phyloP scores from a whole-genome alignment of 2,113 vertebrate genomes.

The Willisornis vidua region DNA sequence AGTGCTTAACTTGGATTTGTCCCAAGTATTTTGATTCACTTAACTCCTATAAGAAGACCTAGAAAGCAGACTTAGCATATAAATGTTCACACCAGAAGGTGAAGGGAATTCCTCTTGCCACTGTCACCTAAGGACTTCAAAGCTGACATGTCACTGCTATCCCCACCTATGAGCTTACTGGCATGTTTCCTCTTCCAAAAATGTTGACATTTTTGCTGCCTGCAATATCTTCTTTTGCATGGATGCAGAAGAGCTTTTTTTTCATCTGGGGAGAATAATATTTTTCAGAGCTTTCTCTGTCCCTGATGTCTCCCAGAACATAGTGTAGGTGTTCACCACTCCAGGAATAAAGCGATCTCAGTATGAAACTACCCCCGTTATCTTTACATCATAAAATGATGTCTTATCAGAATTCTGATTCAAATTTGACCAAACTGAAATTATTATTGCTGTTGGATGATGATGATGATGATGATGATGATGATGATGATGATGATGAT shows the following conservation, averaged over 20 bases:
- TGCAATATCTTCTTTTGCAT: background rate
- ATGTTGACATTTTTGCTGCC: background rate
- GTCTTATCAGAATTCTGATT: background rate
- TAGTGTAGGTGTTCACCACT: background rate
- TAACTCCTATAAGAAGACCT: background rate
- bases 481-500: no score
- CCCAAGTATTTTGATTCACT: background rate
- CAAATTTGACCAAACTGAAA: background rate
- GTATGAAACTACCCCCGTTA: background rate
- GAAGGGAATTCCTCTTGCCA: background rate
- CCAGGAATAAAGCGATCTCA: background rate
- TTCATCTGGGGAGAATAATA: background rate
- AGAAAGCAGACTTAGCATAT: background rate
- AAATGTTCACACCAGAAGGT: background rate
- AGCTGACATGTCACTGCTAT: background rate
- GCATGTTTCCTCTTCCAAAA: background rate
- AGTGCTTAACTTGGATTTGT: background rate
- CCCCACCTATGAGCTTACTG: background rate
- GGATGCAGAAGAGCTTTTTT: background rate
- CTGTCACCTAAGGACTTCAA: background rate
- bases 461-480: no score
- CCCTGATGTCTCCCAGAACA: background rate
- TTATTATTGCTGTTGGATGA: background rate
- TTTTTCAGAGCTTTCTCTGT: background rate
- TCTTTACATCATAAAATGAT: background rate